Evolutionary conservation across 1,140 invertebrate species (phyloP).

Genomic region (Batillaria attramentaria): DNA sequence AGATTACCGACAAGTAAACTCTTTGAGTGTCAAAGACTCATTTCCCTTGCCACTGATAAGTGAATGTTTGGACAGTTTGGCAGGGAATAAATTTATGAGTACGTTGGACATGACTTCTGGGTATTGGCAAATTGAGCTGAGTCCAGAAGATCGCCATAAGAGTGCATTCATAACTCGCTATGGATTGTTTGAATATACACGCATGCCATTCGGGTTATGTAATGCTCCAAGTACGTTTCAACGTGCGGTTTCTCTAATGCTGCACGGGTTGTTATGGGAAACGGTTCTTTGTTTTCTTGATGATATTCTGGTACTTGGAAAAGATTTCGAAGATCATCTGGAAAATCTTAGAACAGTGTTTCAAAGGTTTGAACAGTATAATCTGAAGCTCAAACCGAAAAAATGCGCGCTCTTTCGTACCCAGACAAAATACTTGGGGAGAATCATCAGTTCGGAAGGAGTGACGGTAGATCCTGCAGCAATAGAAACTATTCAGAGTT

Average conservation of each 20-base stretch:
- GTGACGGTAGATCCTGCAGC: neutral
- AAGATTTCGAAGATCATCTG: slow-evolving; percentile 13
- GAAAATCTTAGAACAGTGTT: slow-evolving; percentile 26
- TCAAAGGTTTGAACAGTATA: slow-evolving; percentile 11
- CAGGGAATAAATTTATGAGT: slow-evolving; percentile 24
- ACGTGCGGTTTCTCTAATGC: slow-evolving; percentile 3
- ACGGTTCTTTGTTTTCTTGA: slow-evolving; percentile 30
- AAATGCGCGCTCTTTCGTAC: slow-evolving; percentile 6
- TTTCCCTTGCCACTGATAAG: slow-evolving; percentile 75
- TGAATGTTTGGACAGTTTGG: slow-evolving; percentile 52
- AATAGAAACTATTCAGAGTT: neutral
- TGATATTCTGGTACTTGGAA: slow-evolving; percentile 23
- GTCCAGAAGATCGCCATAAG: slow-evolving; percentile 37
- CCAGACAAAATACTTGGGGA: neutral
- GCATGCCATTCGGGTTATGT: slow-evolving; percentile 47
- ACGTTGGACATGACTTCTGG: slow-evolving; percentile 35
- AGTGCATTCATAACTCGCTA: slow-evolving; percentile 44
- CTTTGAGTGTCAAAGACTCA: slow-evolving; percentile 67
- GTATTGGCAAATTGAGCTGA: slow-evolving; percentile 42
- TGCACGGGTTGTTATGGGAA: slow-evolving; percentile 7
- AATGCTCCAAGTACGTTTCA: slow-evolving; percentile 32
- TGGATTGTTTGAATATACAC: slow-evolving; percentile 39
- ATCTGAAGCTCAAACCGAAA: slow-evolving; percentile 25
- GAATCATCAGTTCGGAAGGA: neutral
- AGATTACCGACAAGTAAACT: slow-evolving; percentile 73